A percentile compares a stretch with the other conserved stretches of the same genome.
phyloP scores from a whole-genome alignment of 2,888 invertebrate genomes.

The Pyrrhosoma nymphula region DNA sequence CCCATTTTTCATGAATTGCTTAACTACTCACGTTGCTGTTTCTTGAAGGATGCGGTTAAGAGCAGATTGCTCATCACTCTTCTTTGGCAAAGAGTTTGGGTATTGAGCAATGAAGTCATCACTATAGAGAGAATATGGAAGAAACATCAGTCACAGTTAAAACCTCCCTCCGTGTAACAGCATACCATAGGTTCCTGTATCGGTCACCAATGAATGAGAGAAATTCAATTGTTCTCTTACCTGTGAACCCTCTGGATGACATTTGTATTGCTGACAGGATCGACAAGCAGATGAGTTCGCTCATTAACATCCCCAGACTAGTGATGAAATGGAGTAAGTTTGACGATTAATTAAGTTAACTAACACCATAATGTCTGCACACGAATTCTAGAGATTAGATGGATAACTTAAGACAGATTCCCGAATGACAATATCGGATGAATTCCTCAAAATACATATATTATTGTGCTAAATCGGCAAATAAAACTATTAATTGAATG shows the following conservation, averaged over 20 bases:
- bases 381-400: not conserved
- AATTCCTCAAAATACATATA: not conserved
- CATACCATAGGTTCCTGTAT: not conserved
- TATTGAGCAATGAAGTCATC: conserved; percentile 84
- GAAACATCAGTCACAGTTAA: not conserved
- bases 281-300: conserved; percentile 88
- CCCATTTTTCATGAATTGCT: not conserved
- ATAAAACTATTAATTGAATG: not conserved
- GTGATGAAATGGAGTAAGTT: conserved; percentile 71
- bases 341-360: not conserved
- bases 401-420: not conserved
- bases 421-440: not conserved
- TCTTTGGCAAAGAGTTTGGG: conserved; percentile 84
- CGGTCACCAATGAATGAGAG: not conserved
- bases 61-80: conserved; percentile 94
- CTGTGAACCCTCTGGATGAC: conserved; percentile 85
- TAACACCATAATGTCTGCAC: not conserved
- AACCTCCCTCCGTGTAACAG: not conserved
- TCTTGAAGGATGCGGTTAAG: conserved; percentile 93
- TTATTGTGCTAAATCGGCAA: not conserved
- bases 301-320: conserved; percentile 85
- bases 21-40: conserved; percentile 89
- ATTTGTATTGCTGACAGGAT: conserved; percentile 87
- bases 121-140: conserved; percentile 77
- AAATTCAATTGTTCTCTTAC: conserved; percentile 74